Evolutionary conservation across 2,797 vertebrate genomes (phyloP), one percentile per base, ranked within the genome.

Genomic region (Lagorchestes hirsutus): DNA sequence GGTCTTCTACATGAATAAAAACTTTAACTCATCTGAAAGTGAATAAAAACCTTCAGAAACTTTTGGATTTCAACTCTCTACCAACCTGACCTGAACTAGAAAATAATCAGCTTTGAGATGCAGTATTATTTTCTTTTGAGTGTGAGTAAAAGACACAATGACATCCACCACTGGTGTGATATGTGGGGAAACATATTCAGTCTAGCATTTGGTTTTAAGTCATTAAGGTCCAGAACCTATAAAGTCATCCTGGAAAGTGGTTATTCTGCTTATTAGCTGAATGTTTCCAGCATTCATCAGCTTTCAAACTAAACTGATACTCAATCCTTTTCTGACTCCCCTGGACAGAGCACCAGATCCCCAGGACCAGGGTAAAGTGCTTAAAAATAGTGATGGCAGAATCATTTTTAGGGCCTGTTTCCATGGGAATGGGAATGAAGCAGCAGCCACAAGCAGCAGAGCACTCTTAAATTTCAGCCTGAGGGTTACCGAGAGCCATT

Each of bases 341-440:
- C 29, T 55, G 54, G 54, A 96, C 93, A 91, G 40, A 27, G 92
- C 90, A 95, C 34, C 54, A 74, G 94, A 96, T 97, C 96, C 58
- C 13, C 56, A 92, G 91, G 92, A 91, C 93, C 93, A 92, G 92
- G 91, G 55, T 93, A 93, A 62, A 96, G 93, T 93, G 97, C 95
- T 95, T 95, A 67, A 97, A 94, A 97, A 97, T 96, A 95, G 97
- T 95, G 97, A 95, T 94, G 92, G 94, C 46, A 82, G 92, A 97
- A 93, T 96, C 94, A 94, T 96, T 97, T 91, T 90, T 95, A 91
- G 96, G 92, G 95, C 95, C 97, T 94, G 96, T 98, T 97, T 98
- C 97, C 98, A 98, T 97, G 97, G 98, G 96, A 96, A 97, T 97
- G 95, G 92, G 94, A 97, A 97, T 97, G 97, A 97, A 96, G 97